These are phyloP conservation scores for Hoplodrina ambigua DNA, from an alignment of 2,888 invertebrate genomes.

Conservation along the genomic window DNA sequence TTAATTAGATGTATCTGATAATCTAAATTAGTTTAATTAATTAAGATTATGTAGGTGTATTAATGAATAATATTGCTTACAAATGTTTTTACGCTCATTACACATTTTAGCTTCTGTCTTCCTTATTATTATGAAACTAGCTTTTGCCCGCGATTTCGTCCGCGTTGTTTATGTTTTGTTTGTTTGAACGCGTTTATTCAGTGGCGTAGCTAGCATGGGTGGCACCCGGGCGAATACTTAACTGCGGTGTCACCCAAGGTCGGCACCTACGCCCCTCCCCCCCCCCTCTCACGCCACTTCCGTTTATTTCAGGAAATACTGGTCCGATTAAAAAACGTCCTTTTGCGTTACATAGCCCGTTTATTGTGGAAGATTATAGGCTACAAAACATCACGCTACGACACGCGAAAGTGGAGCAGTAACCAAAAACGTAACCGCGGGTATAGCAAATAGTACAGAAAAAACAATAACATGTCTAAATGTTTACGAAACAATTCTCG, in stretches of 20 bases:
- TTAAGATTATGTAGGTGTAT: slow-evolving; percentile 11
- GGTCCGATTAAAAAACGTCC: too few species aligned
- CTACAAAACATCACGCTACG: too few species aligned
- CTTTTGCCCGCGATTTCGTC: too few species aligned
- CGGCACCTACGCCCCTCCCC: too few species aligned
- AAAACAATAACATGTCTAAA: background rate
- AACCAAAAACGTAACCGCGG: background rate
- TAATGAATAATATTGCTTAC: slow-evolving; percentile 3
- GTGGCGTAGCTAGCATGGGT: too few species aligned
- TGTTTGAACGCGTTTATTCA: too few species aligned
- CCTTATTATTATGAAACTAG: background rate
- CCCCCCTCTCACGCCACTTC: too few species aligned
- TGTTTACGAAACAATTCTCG: slow-evolving; percentile 31
- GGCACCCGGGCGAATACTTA: too few species aligned
- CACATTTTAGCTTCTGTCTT: background rate
- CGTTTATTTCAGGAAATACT: background rate
- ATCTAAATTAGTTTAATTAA: slow-evolving; percentile 11
- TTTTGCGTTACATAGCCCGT: too few species aligned
- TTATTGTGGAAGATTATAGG: too few species aligned
- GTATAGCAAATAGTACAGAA: background rate
- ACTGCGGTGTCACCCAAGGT: too few species aligned
- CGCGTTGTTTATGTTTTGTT: background rate
- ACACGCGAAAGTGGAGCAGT: too few species aligned
- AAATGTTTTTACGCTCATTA: background rate
- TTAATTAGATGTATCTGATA: slow-evolving; percentile 3